These are phyloP conservation scores for Pyxicephalus adspersus DNA, from an alignment of 2,113 vertebrate species.

Conservation along the genomic window DNA sequence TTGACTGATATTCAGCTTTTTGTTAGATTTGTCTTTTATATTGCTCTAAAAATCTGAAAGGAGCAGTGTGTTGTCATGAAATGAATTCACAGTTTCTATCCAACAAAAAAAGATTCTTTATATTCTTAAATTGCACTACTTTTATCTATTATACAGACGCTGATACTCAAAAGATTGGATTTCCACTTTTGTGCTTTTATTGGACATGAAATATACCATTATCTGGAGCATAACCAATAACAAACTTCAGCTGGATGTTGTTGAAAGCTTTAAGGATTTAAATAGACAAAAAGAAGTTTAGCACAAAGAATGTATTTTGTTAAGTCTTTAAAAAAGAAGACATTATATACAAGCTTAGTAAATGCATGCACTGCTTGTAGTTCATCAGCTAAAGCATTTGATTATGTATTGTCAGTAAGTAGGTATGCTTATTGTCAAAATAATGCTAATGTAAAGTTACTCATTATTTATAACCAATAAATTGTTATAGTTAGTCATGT, in stretches of 20 bases:
- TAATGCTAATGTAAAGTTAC: neutral
- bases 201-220: neutral
- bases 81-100: too few species aligned
- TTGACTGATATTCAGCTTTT: too few species aligned
- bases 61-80: too few species aligned
- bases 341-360: neutral
- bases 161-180: neutral
- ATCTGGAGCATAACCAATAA: constrained; percentile 18
- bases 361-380: neutral
- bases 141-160: constrained; percentile 4
- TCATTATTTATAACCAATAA: constrained; percentile 6
- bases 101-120: neutral
- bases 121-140: constrained; percentile 17
- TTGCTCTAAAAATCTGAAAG: too few species aligned
- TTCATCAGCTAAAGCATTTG: neutral
- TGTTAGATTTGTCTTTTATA: too few species aligned
- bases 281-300: constrained; percentile 3
- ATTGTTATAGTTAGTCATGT: too few species aligned
- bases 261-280: constrained; percentile 26
- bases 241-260: constrained; percentile 13
- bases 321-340: neutral
- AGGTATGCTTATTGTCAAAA: neutral
- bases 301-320: neutral
- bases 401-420: neutral
- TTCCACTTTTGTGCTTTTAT: neutral